Percentiles rank a stretch among this genome's conserved stretches.
phyloP scores from a whole-genome alignment of 2,888 invertebrate species.

The Ochlodes sylvanus region DNA sequence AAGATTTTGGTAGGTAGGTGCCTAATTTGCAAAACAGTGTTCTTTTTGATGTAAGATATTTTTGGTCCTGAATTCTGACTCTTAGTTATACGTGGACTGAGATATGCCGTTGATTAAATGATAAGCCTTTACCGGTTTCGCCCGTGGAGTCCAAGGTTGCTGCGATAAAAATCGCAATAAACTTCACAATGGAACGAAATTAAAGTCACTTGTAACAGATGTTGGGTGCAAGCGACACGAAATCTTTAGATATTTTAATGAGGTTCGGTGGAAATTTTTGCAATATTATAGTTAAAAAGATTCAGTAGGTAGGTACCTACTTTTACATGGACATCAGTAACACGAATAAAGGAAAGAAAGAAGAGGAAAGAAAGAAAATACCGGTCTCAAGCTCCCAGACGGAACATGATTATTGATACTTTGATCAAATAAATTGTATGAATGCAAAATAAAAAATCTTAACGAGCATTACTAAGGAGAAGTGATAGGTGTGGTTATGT shows the following conservation, averaged over 20 bases:
- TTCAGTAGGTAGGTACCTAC: too few species aligned
- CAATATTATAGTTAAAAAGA: too few species aligned
- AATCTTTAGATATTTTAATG: not conserved
- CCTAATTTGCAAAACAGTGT: too few species aligned
- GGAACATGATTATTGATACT: too few species aligned
- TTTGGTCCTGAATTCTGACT: not conserved
- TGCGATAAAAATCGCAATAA: constrained; percentile 33
- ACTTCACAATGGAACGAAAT: constrained; percentile 30
- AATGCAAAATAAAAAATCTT: not conserved
- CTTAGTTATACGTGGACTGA: constrained; percentile 16
- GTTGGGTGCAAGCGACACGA: constrained; percentile 19
- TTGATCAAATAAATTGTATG: too few species aligned
- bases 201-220: constrained; percentile 23
- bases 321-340: too few species aligned
- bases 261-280: not conserved
- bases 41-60: not conserved
- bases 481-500: not conserved
- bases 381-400: too few species aligned
- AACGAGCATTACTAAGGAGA: not conserved
- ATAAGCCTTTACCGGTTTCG: constrained; percentile 34
- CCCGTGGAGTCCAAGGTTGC: constrained; percentile 25
- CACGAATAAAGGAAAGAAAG: too few species aligned
- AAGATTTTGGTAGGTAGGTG: too few species aligned
- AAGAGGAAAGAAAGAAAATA: too few species aligned
- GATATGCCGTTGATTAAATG: constrained; percentile 37